Base-by-base conservation (phyloP, 1,140 invertebrate species). In the Achroia grisella region DNA sequence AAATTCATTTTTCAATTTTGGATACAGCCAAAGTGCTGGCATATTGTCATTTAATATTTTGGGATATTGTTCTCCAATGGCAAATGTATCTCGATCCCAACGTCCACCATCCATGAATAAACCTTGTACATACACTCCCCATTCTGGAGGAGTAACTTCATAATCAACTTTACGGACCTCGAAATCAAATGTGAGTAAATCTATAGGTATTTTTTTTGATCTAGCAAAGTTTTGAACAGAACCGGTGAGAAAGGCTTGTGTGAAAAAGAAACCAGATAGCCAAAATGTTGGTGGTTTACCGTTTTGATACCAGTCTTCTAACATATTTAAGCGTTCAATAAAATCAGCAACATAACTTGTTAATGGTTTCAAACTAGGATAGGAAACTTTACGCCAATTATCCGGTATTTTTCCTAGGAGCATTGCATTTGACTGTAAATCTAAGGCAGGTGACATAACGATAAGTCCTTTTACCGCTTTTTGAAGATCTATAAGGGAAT, bases 231-330 rank as follows among this genome's bases (percentile, higher is more conserved):
- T 98, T 81, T 98, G 97, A 56, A 95, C 91, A 1, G 93, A 94
- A 2, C 94, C 96, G 6, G 97, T 98, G 10, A 98, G 86, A 77
- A 98, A 98, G 0, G 95, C 95, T 83, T 98, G 96, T 0, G 95
- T 95, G 71, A 98, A 98, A 66, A 94, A 98, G 75, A 98, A 97
- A 8, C 96, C 97, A 0, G 96, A 96, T 3, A 98, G 87, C 97
- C 97, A 98, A 83, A 96, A 97, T 0, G 90, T 91, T 0, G 87
- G 45, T 2, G 96, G 95, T 74, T 95, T 95, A 1, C 93, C 94
- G 31, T 92, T 61, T 12, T 90, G 77, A 56, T 91, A 90, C 97
- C 97, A 98, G 23, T 89, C 85, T 68, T 93, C 79, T 23, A 93
- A 89, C 84, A 91, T 97, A 54, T 89, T 79, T 1, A 98, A 84